phyloP scores from a whole-genome alignment of 2,113 vertebrate genomes.

The Dasyornis broadbenti region DNA sequence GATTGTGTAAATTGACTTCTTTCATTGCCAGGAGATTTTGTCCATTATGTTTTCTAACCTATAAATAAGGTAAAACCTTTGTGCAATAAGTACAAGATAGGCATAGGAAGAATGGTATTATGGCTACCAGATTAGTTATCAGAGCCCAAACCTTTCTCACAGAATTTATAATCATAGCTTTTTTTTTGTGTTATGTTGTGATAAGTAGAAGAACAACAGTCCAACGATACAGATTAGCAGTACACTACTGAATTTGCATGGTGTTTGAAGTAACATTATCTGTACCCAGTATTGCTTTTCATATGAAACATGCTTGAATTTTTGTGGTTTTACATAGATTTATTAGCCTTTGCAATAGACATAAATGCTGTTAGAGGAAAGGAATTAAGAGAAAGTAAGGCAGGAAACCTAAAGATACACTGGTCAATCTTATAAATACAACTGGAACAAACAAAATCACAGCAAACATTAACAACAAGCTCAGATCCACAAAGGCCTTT shows the following conservation, averaged over 20 bases:
- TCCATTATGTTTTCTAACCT: slow-evolving; percentile 83
- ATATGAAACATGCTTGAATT: neutral
- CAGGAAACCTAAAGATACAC: neutral
- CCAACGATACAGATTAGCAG: neutral
- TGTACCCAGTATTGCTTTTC: neutral
- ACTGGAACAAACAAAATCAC: neutral
- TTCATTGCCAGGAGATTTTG: slow-evolving; percentile 89
- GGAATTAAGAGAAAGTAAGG: neutral
- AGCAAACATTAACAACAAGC: neutral
- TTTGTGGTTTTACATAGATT: neutral
- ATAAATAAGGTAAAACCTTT: neutral
- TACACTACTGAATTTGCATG: neutral
- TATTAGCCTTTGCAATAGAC: neutral
- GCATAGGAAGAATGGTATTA: neutral
- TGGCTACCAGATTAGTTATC: neutral
- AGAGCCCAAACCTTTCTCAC: neutral
- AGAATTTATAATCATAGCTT: neutral
- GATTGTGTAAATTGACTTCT: slow-evolving; percentile 88
- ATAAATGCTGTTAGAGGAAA: neutral
- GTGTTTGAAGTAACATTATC: neutral
- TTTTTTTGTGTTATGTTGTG: neutral
- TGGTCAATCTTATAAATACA: neutral
- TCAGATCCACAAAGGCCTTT: neutral
- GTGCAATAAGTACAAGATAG: neutral
- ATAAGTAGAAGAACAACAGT: neutral